These are phyloP conservation scores for Pelosia muscerda DNA, from an alignment of 2,888 invertebrate genomes.

Conservation along the genomic window DNA sequence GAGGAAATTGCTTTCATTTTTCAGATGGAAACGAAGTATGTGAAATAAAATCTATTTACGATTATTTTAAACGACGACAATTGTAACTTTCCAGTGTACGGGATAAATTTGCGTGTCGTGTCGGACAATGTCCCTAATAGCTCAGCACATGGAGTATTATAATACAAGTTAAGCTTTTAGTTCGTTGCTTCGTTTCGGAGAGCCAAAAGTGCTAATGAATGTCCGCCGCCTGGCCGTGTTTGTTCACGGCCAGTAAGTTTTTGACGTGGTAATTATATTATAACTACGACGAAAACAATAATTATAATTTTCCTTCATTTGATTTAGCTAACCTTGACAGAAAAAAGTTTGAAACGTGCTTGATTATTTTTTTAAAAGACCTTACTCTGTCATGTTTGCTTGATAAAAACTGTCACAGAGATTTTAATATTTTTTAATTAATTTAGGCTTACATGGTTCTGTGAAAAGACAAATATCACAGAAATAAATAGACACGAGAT, in stretches of 20 bases:
- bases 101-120: background rate
- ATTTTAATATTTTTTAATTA: too few species aligned
- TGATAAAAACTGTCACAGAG: background rate
- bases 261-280: constrained; percentile 1
- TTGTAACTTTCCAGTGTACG: constrained; percentile 38
- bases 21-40: constrained; percentile 60
- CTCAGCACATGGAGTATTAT: constrained; percentile 62
- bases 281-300: constrained; percentile 2
- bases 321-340: background rate
- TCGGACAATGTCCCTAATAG: constrained; percentile 16
- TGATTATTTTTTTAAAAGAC: background rate
- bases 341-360: background rate
- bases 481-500: background rate
- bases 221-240: constrained; percentile 63
- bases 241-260: constrained; percentile 48
- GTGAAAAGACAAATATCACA: background rate
- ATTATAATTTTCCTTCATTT: background rate
- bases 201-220: constrained; percentile 71
- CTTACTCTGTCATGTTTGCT: background rate
- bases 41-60: constrained; percentile 60
- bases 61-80: constrained; percentile 25
- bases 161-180: constrained; percentile 59
- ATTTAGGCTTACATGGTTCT: background rate
- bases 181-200: constrained; percentile 52
- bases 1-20: constrained; percentile 69